Evolutionary conservation across 2,797 vertebrate species (phyloP).

Genomic region (Sebastolobus alascanus): DNA sequence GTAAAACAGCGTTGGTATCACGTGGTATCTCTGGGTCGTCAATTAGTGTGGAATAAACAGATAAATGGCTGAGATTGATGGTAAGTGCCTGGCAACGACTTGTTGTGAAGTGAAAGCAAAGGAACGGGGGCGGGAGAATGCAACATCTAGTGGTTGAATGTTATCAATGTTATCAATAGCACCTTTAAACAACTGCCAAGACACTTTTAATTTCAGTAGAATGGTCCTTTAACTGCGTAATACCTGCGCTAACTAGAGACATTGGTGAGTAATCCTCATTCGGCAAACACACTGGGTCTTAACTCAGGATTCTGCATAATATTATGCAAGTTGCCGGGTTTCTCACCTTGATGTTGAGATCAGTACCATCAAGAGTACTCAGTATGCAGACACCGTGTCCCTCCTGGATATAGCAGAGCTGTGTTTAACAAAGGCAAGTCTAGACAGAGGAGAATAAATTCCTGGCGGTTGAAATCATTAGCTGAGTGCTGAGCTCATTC

Average conservation of each 20-base stretch:
- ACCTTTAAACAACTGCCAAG: not conserved
- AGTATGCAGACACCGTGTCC: conserved; percentile 26
- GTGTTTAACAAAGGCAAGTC: conserved; percentile 55
- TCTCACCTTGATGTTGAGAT: not conserved
- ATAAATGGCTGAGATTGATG: no score
- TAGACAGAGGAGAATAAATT: conserved; percentile 54
- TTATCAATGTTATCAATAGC: no score
- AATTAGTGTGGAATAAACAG: no score
- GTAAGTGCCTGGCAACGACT: no score
- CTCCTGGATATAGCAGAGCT: not conserved
- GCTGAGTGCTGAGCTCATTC: conserved; percentile 26
- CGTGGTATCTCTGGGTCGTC: no score
- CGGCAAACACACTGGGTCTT: not conserved
- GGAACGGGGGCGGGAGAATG: no score
- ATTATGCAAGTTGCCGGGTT: not conserved
- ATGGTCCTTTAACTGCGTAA: not conserved
- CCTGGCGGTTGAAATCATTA: conserved; percentile 54
- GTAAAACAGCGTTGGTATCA: no score
- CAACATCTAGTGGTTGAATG: no score
- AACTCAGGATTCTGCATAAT: not conserved
- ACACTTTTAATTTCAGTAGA: not conserved
- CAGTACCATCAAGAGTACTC: not conserved
- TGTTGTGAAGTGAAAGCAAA: no score
- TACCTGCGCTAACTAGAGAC: not conserved
- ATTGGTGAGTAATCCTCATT: not conserved